A percentile compares a stretch with the other conserved stretches of the same genome.
phyloP scores from a whole-genome alignment of 2,113 vertebrate genomes.

The Neotragus moschatus region DNA sequence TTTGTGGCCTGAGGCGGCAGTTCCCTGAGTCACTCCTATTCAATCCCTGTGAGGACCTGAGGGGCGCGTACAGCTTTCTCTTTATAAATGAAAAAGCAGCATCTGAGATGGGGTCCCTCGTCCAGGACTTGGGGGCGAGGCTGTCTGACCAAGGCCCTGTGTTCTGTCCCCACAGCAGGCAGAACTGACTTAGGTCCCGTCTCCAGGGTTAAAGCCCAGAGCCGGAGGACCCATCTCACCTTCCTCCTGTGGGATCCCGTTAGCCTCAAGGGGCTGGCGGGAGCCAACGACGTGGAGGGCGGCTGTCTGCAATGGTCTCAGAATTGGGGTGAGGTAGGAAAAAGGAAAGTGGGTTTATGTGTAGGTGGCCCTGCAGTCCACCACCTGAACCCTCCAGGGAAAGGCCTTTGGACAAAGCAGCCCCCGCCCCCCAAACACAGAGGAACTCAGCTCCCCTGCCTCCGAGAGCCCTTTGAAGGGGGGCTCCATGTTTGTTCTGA shows the following conservation, averaged over 20 bases:
- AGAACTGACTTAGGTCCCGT: not conserved
- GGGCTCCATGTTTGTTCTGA: constrained; percentile 28
- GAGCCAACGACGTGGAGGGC: not conserved
- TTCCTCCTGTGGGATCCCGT: not conserved
- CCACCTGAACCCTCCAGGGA: not conserved
- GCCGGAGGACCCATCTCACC: not conserved
- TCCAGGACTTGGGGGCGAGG: not conserved
- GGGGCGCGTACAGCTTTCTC: not conserved
- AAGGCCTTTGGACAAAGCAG: not conserved
- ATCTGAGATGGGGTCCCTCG: not conserved
- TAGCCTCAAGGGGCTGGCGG: not conserved
- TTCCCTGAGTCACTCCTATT: not conserved
- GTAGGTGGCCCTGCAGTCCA: not conserved
- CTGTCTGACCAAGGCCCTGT: not conserved
- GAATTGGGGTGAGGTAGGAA: not conserved
- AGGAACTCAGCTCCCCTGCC: not conserved
- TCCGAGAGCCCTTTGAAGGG: not conserved
- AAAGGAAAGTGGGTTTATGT: not conserved
- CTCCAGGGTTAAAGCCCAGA: not conserved
- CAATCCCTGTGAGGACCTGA: not conserved
- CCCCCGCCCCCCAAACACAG: not conserved
- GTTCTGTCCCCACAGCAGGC: not conserved
- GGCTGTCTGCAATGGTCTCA: not conserved
- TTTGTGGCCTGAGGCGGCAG: not conserved
- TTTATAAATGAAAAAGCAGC: not conserved